Evolutionary conservation across 2,888 invertebrate species (phyloP).

Genomic region (Malthinus flaveolus): DNA sequence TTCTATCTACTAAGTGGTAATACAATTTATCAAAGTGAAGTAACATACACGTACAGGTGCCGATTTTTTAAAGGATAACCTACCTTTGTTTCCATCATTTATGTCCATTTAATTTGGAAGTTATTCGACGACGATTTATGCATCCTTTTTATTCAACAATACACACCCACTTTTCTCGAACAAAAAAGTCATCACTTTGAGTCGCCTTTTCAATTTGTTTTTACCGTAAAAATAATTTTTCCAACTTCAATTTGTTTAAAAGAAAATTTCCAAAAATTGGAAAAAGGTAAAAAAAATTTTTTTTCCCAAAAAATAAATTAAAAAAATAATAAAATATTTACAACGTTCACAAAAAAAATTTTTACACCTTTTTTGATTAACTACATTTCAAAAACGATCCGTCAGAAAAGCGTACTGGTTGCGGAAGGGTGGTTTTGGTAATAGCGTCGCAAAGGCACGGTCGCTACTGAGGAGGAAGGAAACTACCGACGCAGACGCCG

Average conservation of each 20-base stretch:
- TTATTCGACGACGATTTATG: slow-evolving; percentile 7
- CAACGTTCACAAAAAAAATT: neutral
- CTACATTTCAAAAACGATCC: neutral
- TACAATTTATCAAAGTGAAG: slow-evolving; percentile 16
- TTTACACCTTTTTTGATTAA: neutral
- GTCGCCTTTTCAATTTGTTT: no score
- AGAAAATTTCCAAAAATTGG: no score
- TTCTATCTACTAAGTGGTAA: slow-evolving; percentile 12
- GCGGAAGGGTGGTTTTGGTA: slow-evolving; percentile 23
- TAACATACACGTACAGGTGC: neutral
- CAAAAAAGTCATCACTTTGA: slow-evolving; percentile 1
- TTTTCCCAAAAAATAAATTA: no score
- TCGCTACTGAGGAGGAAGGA: slow-evolving; percentile 30
- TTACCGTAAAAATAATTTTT: no score
- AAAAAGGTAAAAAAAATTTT: no score
- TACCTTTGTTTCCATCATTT: slow-evolving; percentile 21
- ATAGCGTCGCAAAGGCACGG: slow-evolving; percentile 31
- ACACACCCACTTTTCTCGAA: slow-evolving; percentile 14
- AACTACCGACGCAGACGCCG: slow-evolving; percentile 30
- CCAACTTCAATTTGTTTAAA: no score
- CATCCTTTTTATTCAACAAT: slow-evolving; percentile 11
- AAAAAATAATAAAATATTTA: neutral
- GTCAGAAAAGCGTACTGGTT: slow-evolving; percentile 20
- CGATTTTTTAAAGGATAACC: slow-evolving; percentile 10
- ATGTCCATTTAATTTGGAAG: slow-evolving; percentile 16